Evolutionary conservation across 2,797 vertebrate species (phyloP), one percentile per base, ranked within the genome.

Genomic region (Gobio occitaniae): DNA sequence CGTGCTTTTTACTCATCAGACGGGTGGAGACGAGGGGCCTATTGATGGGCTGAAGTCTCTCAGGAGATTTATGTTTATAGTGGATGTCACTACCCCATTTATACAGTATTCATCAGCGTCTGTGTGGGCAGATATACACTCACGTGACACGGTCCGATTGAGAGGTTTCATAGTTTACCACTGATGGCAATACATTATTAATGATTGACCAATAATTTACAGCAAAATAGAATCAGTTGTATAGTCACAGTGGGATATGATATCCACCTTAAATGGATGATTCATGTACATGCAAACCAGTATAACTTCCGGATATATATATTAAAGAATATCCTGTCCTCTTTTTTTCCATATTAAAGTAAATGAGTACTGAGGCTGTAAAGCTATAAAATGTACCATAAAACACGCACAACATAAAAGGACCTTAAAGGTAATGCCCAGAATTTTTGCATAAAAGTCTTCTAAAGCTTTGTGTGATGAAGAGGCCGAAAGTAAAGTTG

Each of bases 1-100:
- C 91, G 86, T 93, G 94, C 93, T 92, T 94, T 94, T 91, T 92
- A 90, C 86, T 61, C 91, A 91, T 88, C 56, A 86, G 90, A 91
- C 89, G 72, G 87, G 89, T 90, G 88, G 89, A 92, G 91, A 91
- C 90, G 86, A 88, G 92, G 87, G 90, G 44, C 41, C 56, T 78
- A 68, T 75, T 69, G 70, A 84, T 80, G 86, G 38, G 69, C 6
- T 44, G 50, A 68, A 75, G 71, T 61, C 74, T 80, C 86, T 69
- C 78, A 76, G 52, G 82, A 80, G 82, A 72, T 61, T 66, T 52
- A 56, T 82, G 82, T 72, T 82, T 84, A 68, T 59, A n/a, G 38
- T 81, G 77, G 8, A 65, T 63, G 66, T 54, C 25, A 59, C 47
- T 76, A 36, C 61, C 16, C 44, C 3, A 50, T 70, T 80, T 71